phyloP scores from a whole-genome alignment of 2,113 vertebrate species.

The Dasyprocta punctata region DNA sequence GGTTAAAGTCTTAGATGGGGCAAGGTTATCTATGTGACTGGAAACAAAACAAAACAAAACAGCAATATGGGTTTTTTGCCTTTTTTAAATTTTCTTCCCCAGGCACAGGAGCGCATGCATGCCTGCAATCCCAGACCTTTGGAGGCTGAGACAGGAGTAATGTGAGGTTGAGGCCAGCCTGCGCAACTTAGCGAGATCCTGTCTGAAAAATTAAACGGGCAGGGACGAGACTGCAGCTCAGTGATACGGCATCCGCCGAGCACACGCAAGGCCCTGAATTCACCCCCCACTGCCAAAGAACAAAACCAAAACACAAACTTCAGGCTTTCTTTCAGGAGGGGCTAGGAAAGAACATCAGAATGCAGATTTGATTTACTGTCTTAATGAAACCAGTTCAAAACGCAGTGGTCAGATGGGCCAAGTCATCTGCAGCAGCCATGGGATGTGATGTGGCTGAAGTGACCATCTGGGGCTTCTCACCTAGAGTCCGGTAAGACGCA shows the following conservation, averaged over 20 bases:
- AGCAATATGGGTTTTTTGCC: neutral
- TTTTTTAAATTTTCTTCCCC: neutral
- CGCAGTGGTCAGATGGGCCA: neutral
- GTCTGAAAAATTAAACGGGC: neutral
- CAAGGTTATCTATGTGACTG: neutral
- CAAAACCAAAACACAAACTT: neutral
- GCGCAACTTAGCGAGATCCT: neutral
- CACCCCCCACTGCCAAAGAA: neutral
- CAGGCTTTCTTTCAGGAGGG: neutral
- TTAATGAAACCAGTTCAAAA: neutral
- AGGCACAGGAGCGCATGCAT: neutral
- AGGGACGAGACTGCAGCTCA: neutral
- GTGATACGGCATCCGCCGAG: neutral
- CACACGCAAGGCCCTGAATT: neutral
- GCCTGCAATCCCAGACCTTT: neutral
- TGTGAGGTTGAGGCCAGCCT: neutral
- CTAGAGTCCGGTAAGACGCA: neutral
- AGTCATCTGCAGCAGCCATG: rapidly evolving
- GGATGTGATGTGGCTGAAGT: rapidly evolving
- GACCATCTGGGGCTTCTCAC: neutral
- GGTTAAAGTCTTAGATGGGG: neutral
- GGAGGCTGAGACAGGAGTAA: neutral
- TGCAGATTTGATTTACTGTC: neutral
- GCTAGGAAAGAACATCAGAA: neutral
- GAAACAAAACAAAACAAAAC: neutral